Base-by-base conservation (phyloP, 2,888 invertebrate species). In the Luperina nickerlii region DNA sequence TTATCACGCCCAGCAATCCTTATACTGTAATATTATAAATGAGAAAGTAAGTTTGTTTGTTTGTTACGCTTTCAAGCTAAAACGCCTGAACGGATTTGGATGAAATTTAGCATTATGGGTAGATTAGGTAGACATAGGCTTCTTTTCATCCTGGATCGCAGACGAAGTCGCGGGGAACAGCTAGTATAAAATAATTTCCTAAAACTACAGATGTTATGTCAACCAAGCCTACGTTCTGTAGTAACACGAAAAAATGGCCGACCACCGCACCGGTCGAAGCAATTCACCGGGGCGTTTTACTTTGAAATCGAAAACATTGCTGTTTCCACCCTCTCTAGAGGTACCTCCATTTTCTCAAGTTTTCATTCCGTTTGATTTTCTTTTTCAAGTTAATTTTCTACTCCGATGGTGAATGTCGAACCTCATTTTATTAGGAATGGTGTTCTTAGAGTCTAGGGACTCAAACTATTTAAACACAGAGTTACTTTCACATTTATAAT, bases 201-300 rank as follows among this genome's bases (percentile, higher is more conserved):
- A 27, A 62, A 62, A 27, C 27, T 27, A 32, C 6, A n/a, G 15
- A 20, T 20, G 32, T 13, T 7, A 84, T 89, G 80, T 89, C 24
- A 82, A 51, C 87, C 86, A 20, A 72, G 6, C 78, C 18, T 82
- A 60, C 13, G 0, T 54, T 75, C 8, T 13, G n/a, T 57, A 76
- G 74, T 42, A 63, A 63, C 65, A 70, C 69, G 65, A 72, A 86
- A 83, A 81, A 89, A 86, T 84, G 60, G 78, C 51, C 78, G 88
- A 72, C 87, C 88, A 83, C 77, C 76, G 87, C 88, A 83, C 77
- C 76, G 87, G 86, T 79, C 86, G 83, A 85, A 74, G 80, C 81
- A 82, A 87, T 88, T 88, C 85, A 65, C 82, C 32, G 76, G 48
- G 79, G 83, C 84, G 81, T 85, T 89, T 85, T 76, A 74, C 78